Conservation (phyloP, 2,888 invertebrate species). For the Carpatolechia fugitivella region DNA sequence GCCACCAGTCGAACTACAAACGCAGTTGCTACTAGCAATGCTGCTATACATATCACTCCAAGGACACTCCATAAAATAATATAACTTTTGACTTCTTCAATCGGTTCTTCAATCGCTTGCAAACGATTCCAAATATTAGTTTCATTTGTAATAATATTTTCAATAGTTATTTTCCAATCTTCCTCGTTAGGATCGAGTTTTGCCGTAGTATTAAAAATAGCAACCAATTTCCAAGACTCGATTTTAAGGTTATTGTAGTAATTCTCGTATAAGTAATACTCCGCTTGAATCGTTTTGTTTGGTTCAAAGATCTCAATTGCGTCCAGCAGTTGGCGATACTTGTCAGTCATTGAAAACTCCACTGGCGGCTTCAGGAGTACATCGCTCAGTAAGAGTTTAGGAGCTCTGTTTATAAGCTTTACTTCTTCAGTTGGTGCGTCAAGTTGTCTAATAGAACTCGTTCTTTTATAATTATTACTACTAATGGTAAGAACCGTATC, state of each 20-base stretch:
- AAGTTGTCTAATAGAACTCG: too few relatives aligned
- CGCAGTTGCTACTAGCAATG: constrained; percentile 17
- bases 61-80: constrained; percentile 22
- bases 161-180: not conserved
- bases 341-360: not conserved
- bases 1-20: constrained; percentile 22
- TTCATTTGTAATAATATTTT: not conserved
- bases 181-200: not conserved
- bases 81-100: constrained; percentile 7
- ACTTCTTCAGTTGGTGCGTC: not conserved
- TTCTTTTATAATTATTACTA: too few relatives aligned
- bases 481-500: not conserved
- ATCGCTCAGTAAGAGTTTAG: not conserved
- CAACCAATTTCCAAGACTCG: not conserved
- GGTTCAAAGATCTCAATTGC: not conserved
- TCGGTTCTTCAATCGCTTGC: not conserved
- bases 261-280: not conserved
- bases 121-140: not conserved
- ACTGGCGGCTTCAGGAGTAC: not conserved
- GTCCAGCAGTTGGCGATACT: not conserved
- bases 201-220: not conserved
- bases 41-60: constrained; percentile 18
- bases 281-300: too few relatives aligned
- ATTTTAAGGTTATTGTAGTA: too few relatives aligned
- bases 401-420: not conserved